phyloP scores from a whole-genome alignment of 2,888 invertebrate species.

The Adelognathus sp. region DNA sequence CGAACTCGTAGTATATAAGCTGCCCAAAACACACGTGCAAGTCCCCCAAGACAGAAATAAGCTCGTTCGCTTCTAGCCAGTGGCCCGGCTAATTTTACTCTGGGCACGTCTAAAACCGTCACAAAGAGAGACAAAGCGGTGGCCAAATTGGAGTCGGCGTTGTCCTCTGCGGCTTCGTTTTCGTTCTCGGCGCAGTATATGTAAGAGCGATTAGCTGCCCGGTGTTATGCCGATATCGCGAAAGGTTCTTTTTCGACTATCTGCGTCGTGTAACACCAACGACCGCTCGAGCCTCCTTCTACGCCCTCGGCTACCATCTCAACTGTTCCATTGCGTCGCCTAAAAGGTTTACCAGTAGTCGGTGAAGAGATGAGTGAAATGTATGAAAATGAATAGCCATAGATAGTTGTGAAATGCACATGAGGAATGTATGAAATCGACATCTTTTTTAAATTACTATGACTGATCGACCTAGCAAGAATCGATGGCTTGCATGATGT shows the following conservation, averaged over 20 bases:
- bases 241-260: constrained; percentile 1
- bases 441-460: too few species aligned
- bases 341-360: too few species aligned
- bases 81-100: constrained; percentile 72
- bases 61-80: constrained; percentile 69
- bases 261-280: constrained; percentile 16
- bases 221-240: constrained; percentile 22
- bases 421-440: too few species aligned
- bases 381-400: too few species aligned
- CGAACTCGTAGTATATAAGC: constrained; percentile 28
- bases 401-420: too few species aligned
- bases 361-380: too few species aligned
- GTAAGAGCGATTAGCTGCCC: neutral
- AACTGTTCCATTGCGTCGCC: too few species aligned
- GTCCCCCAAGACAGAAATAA: constrained; percentile 71
- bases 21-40: constrained; percentile 74
- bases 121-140: constrained; percentile 73
- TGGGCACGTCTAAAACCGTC: constrained; percentile 70
- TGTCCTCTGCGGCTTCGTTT: constrained; percentile 1
- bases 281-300: too few species aligned
- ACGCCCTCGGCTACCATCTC: too few species aligned
- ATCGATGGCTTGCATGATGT: too few species aligned
- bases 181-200: neutral
- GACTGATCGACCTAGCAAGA: too few species aligned
- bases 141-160: constrained; percentile 29